Evolutionary conservation across 1,140 invertebrate species (phyloP).

Genomic region (Scaptodrosophila lebanonensis): DNA sequence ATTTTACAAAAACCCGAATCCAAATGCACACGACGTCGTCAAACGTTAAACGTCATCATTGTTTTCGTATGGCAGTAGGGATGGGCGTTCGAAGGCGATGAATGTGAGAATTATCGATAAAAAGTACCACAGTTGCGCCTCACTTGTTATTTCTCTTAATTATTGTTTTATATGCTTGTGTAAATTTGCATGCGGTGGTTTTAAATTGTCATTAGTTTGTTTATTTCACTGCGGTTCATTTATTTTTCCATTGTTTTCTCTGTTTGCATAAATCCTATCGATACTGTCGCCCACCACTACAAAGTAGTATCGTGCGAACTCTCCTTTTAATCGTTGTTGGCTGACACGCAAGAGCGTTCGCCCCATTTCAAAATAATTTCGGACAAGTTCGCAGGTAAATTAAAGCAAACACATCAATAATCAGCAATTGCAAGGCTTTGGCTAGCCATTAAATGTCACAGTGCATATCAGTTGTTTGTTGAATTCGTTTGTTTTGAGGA

Average conservation of each 20-base stretch:
- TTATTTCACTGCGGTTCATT: too few species aligned
- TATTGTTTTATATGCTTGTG: too few species aligned
- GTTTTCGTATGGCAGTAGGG: constrained; percentile 26
- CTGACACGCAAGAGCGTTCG: constrained; percentile 74
- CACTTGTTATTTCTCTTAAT: too few species aligned
- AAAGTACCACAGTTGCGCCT: too few species aligned
- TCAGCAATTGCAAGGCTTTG: neutral
- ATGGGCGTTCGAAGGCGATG: too few species aligned
- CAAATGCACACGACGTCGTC: constrained; percentile 32
- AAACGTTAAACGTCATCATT: constrained; percentile 48
- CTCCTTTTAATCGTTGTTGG: constrained; percentile 70
- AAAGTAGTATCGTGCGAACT: constrained; percentile 41
- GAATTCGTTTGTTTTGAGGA: constrained; percentile 36
- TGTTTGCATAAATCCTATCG: constrained; percentile 16
- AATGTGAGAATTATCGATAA: constrained; percentile 16
- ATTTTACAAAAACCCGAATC: constrained; percentile 30
- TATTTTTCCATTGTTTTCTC: neutral
- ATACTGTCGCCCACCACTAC: constrained; percentile 22
- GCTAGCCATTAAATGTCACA: constrained; percentile 6
- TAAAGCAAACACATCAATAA: neutral
- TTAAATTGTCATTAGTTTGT: too few species aligned
- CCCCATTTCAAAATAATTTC: constrained; percentile 66
- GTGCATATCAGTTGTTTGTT: constrained; percentile 1
- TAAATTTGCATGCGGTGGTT: too few species aligned
- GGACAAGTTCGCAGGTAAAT: constrained; percentile 63